Percentiles rank a stretch among this genome's conserved stretches.
Evolutionary conservation across 2,113 vertebrate genomes (phyloP).

Genomic region (Fulmarus glacialis): DNA sequence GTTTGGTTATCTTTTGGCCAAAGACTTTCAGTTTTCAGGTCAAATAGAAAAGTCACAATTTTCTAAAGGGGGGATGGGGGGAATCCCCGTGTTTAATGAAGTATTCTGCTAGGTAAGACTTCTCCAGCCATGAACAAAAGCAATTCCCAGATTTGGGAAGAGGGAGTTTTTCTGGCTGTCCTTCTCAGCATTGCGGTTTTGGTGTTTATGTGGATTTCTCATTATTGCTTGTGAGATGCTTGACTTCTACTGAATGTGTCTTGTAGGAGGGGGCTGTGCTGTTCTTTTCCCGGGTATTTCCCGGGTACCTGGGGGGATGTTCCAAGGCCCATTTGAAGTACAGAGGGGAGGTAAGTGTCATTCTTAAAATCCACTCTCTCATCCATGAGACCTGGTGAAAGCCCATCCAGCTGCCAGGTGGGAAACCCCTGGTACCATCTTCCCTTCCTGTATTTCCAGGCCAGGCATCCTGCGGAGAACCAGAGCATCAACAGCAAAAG

Average conservation of each 20-base stretch:
- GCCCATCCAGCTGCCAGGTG: not conserved
- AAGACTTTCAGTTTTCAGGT: not conserved
- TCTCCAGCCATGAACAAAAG: not conserved
- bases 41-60: not conserved
- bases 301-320: not conserved
- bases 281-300: not conserved
- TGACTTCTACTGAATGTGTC: not conserved
- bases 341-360: not conserved
- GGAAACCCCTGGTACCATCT: accelerated
- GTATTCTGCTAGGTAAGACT: not conserved
- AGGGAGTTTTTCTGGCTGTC: not conserved
- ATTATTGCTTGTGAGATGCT: not conserved
- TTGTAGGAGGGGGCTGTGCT: not conserved
- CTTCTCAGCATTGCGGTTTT: not conserved
- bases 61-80: not conserved
- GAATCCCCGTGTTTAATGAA: not conserved
- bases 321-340: not conserved
- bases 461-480: not conserved
- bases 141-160: not conserved
- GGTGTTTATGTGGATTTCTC: not conserved
- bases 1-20: not conserved
- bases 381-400: not conserved
- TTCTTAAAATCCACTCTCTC: not conserved
- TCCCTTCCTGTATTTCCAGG: not conserved
- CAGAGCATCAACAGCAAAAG: not conserved